phyloP scores from a whole-genome alignment of 2,113 vertebrate genomes.

The Brevimyrus niger region DNA sequence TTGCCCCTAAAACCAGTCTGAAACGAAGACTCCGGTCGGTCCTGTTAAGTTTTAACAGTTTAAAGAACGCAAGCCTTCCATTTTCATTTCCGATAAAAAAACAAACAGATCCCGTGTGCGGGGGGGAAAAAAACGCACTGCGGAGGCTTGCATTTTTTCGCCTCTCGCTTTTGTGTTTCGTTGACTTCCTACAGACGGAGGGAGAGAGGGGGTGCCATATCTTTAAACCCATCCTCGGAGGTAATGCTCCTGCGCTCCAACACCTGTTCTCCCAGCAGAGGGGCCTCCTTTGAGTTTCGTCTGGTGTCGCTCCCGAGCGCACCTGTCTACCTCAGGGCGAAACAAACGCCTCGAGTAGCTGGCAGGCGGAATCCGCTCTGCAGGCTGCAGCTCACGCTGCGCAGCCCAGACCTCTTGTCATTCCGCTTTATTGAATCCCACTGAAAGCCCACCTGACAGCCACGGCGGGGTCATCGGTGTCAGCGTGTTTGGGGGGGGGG shows the following conservation, averaged over 20 bases:
- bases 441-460: slow-evolving; percentile 73
- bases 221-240: background rate
- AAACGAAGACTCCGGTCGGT: background rate
- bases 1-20: background rate
- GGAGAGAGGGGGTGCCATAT: background rate
- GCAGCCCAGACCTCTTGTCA: slow-evolving; percentile 69
- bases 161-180: background rate
- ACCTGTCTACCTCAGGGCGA: slow-evolving; percentile 82
- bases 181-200: background rate
- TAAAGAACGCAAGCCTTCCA: background rate
- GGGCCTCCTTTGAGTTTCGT: slow-evolving; percentile 22
- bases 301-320: slow-evolving; percentile 43
- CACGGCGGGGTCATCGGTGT: slow-evolving; percentile 58
- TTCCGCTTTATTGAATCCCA: slow-evolving; percentile 70
- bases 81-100: background rate
- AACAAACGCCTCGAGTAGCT: slow-evolving; percentile 49
- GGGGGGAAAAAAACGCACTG: background rate
- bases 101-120: background rate
- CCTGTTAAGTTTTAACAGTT: background rate
- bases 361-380: slow-evolving; percentile 61
- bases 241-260: background rate
- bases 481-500: slow-evolving; percentile 43
- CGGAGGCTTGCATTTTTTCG: background rate
- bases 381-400: slow-evolving; percentile 63
- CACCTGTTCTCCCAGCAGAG: background rate